Base-by-base conservation (phyloP, 2,113 vertebrate species). In the Paradisaea rubra region DNA sequence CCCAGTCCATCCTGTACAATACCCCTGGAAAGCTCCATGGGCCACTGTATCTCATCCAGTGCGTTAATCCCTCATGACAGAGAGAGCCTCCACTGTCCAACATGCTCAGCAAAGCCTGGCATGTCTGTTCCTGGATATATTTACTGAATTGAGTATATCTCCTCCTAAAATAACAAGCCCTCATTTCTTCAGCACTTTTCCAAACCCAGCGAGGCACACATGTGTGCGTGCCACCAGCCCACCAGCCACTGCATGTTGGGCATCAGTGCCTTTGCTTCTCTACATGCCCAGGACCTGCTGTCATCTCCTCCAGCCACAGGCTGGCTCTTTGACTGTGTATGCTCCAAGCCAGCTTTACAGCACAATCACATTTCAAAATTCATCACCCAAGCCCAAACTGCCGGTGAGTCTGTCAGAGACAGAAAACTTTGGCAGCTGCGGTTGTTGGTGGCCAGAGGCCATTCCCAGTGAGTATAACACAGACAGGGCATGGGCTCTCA, bases 361-460 rank as follows among this genome's bases (percentile, higher is more conserved):
- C 63, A 91, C 24, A 65, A 86, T 17, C 7, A 25, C 93, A 91
- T 95, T 97, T 96, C 52, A 86, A 63, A 97, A 96, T 91, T 92
- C 94, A 96, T 92, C 81, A 87, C 69, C 54, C 52, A 54, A 77
- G 27, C 90, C 93, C 83, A 93, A 96, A 92, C 52, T 93, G 79
- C 56, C 2, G 4, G 56, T 70, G 71, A 96, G 79, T 52, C 71
- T 96, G 96, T 95, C 78, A 88, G 93, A 78, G 76, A 81, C 33
- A 80, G 78, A 95, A 96, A 90, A 91, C 56, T 78, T 76, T 47
- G 64, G 47, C 73, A 84, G 84, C 59, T 60, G 65, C 27, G 13
- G 50, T 41, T 94, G 49, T 61, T 74, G 83, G 93, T 84, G 91
- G 94, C 91, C 87, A 96, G 82, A 97, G 91, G 90, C 91, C 90